phyloP scores from a whole-genome alignment of 2,888 invertebrate species.

The Notodonta dromedarius region DNA sequence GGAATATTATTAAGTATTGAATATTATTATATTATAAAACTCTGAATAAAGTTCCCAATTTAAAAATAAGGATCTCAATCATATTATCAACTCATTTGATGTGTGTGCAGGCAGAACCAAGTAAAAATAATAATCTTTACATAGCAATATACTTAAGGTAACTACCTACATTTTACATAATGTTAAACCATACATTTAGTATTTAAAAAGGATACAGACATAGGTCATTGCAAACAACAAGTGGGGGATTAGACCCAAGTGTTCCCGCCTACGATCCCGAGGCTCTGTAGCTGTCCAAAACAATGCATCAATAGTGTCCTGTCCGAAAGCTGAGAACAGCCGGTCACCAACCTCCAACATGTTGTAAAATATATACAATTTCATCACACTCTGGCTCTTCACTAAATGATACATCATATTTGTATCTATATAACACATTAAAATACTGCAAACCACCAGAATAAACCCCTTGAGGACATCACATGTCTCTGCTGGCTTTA shows the following conservation, averaged over 20 bases:
- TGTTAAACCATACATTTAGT: too few species aligned
- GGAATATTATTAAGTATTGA: neutral
- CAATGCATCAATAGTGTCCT: conserved; percentile 98
- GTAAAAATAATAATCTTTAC: too few species aligned
- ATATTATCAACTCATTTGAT: too few species aligned
- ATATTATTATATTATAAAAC: neutral
- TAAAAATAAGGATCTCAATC: too few species aligned
- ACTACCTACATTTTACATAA: too few species aligned
- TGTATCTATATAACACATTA: conserved; percentile 97
- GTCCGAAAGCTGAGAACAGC: conserved; percentile 97
- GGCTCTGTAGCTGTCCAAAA: conserved; percentile 99
- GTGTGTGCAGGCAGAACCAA: too few species aligned
- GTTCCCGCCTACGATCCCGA: conserved; percentile 90
- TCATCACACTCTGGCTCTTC: conserved; percentile 99
- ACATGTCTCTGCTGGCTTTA: conserved; percentile 96
- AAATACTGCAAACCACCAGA: conserved; percentile 90
- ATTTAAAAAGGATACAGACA: conserved; percentile 93
- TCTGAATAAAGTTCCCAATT: too few species aligned
- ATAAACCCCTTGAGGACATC: conserved; percentile 97
- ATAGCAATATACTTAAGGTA: too few species aligned
- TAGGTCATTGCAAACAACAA: conserved; percentile 95
- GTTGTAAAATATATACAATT: conserved; percentile 99
- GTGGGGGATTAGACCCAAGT: conserved; percentile 95
- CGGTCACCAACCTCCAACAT: conserved; percentile 99
- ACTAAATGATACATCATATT: conserved; percentile 99